These are phyloP conservation scores for Ophiodon elongatus DNA, from an alignment of 2,113 vertebrate species.

Conservation along the genomic window DNA sequence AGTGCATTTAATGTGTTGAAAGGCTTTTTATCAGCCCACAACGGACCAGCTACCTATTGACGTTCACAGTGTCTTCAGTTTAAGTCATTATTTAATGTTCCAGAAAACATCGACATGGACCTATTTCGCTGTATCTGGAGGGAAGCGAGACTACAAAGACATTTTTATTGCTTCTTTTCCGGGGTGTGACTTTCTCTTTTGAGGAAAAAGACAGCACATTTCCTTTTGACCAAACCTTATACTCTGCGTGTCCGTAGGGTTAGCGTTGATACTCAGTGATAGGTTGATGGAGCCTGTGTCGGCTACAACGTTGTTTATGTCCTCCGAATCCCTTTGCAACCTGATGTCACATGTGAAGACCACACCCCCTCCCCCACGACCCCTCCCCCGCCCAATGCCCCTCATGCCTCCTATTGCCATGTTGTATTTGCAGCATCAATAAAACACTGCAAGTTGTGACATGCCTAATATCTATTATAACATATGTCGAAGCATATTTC, in stretches of 20 bases:
- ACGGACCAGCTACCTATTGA: not conserved
- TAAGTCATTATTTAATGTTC: conserved; percentile 1
- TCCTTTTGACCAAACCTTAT: conserved; percentile 10
- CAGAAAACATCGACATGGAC: not conserved
- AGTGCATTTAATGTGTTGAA: conserved; percentile 6
- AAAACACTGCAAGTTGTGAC: conserved; percentile 15
- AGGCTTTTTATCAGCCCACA: not conserved
- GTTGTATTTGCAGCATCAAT: conserved; percentile 29
- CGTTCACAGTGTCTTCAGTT: conserved; percentile 1
- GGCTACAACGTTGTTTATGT: not conserved
- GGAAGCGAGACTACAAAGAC: not conserved
- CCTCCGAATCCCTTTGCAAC: not conserved
- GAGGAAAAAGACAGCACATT: conserved; percentile 37
- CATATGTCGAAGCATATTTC: conserved; percentile 41
- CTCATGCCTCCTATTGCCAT: not conserved
- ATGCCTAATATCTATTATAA: conserved; percentile 4
- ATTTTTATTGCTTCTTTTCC: conserved; percentile 1
- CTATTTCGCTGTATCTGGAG: not conserved
- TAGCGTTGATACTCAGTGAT: conserved; percentile 29
- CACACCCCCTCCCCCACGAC: too few species aligned
- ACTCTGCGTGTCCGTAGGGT: conserved; percentile 17
- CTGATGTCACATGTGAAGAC: conserved; percentile 7
- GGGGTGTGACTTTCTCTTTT: not conserved
- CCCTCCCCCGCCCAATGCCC: fast-evolving
- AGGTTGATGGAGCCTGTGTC: not conserved